Percentiles rank a stretch among this genome's conserved stretches.
These are phyloP conservation scores for Dryas iulia DNA, from an alignment of 1,140 invertebrate species.

Conservation along the genomic window DNA sequence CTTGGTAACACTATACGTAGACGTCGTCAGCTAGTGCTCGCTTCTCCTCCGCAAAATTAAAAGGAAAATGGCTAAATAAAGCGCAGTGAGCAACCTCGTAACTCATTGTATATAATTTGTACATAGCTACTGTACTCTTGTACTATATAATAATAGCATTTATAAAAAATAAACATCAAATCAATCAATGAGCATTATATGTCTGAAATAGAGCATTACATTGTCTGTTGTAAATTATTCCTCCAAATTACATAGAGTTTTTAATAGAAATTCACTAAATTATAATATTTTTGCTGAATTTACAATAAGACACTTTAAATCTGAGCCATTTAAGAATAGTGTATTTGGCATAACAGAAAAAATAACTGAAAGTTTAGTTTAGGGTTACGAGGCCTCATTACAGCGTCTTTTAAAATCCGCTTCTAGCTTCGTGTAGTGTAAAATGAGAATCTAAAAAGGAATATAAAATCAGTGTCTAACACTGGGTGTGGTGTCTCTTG, in stretches of 20 bases:
- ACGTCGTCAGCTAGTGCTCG: conserved; percentile 59
- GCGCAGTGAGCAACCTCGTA: conserved; percentile 44
- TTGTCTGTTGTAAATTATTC: neutral
- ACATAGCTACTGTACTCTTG: neutral
- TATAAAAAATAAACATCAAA: neutral
- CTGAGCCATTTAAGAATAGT: no score
- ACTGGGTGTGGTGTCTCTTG: conserved; percentile 80
- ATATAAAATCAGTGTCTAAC: conserved; percentile 75
- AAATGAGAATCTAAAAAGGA: conserved; percentile 51
- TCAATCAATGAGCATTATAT: neutral
- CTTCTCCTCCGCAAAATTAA: conserved; percentile 70
- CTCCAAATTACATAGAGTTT: neutral
- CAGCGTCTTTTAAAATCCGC: conserved; percentile 35
- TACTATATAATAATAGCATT: neutral
- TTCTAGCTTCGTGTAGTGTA: conserved; percentile 54
- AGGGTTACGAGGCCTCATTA: conserved; percentile 39
- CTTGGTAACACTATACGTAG: conserved; percentile 13
- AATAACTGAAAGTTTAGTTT: no score
- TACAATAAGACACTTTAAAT: no score
- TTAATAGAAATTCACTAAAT: neutral
- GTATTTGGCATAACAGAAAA: no score
- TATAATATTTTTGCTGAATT: no score
- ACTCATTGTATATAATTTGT: conserved; percentile 28
- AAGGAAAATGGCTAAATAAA: conserved; percentile 45
- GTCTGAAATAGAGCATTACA: neutral